Percentiles rank a stretch among this genome's conserved stretches.
phyloP scores from a whole-genome alignment of 2,888 invertebrate genomes.

The Drosophila affinis region DNA sequence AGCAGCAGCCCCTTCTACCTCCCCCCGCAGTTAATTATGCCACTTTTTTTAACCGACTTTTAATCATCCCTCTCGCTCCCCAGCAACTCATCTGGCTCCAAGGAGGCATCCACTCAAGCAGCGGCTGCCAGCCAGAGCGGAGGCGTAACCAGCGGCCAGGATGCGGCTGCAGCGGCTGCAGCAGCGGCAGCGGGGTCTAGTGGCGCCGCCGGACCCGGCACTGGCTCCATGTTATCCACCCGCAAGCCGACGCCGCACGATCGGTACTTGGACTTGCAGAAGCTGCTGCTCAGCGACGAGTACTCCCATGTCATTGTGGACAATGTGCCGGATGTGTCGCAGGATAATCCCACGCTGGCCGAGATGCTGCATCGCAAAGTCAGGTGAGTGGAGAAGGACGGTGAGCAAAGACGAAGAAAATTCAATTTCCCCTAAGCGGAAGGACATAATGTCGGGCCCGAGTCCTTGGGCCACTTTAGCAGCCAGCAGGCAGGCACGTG shows the following conservation, averaged over 20 bases:
- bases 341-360: constrained; percentile 89
- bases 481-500: constrained; percentile 25
- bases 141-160: constrained; percentile 69
- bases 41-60: constrained; percentile 27
- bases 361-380: constrained; percentile 86
- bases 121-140: constrained; percentile 76
- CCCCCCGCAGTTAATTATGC: constrained; percentile 45
- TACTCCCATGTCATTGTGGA: constrained; percentile 83
- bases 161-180: constrained; percentile 45
- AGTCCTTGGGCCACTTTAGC: constrained; percentile 24
- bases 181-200: constrained; percentile 36
- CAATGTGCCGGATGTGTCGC: constrained; percentile 85
- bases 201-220: constrained; percentile 31
- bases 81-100: constrained; percentile 84
- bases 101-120: constrained; percentile 82
- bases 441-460: constrained; percentile 67
- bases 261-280: constrained; percentile 80
- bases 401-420: constrained; percentile 53
- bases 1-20: background rate
- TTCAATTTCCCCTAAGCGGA: constrained; percentile 77
- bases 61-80: constrained; percentile 15
- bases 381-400: constrained; percentile 81
- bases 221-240: constrained; percentile 71
- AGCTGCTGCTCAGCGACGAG: constrained; percentile 64
- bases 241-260: constrained; percentile 81